A percentile compares a stretch with the other conserved stretches of the same genome.
phyloP scores from a whole-genome alignment of 2,113 vertebrate species.

The Meles meles region DNA sequence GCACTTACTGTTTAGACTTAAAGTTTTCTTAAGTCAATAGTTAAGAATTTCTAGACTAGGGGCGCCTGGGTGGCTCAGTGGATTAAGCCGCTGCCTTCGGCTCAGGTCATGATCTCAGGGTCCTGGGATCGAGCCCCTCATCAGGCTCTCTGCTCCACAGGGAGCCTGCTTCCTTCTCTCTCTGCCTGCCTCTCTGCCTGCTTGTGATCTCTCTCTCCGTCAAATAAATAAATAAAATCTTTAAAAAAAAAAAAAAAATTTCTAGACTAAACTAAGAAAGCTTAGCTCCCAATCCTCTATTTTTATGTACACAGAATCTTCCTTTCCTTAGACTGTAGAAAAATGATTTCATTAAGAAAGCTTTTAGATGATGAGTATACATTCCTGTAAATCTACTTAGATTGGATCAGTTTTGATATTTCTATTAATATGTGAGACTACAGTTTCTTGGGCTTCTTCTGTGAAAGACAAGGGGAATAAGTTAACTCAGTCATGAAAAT shows the following conservation, averaged over 20 bases:
- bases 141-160: too few species aligned
- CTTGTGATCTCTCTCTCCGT: too few species aligned
- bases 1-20: background rate
- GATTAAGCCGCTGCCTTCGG: too few species aligned
- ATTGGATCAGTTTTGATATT: background rate
- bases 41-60: background rate
- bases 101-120: too few species aligned
- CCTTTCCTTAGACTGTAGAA: background rate
- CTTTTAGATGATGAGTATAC: background rate
- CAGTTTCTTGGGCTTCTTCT: background rate
- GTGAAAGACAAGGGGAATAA: background rate
- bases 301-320: background rate
- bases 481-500: background rate
- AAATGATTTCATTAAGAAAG: background rate
- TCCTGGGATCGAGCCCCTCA: too few species aligned
- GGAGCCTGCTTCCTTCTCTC: too few species aligned
- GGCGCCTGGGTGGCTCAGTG: too few species aligned
- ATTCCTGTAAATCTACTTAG: background rate
- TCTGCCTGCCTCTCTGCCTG: too few species aligned
- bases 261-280: background rate
- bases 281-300: background rate
- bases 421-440: background rate
- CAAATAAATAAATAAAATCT: too few species aligned
- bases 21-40: background rate
- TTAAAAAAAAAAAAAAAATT: too few species aligned